phyloP scores from a whole-genome alignment of 2,113 vertebrate species.

The Osmerus mordax region DNA sequence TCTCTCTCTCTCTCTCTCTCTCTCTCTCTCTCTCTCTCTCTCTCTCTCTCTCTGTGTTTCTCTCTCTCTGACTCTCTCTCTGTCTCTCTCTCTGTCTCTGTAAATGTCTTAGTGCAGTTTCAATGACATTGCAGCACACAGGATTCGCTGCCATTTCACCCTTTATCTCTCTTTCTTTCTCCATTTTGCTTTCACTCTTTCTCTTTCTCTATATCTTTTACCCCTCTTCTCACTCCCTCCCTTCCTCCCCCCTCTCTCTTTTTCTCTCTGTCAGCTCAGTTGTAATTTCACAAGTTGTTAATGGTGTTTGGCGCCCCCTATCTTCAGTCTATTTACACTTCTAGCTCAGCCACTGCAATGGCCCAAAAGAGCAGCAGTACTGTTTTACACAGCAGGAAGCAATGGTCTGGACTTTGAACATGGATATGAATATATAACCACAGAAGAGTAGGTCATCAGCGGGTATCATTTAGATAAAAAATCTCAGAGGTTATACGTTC shows the following conservation, averaged over 20 bases:
- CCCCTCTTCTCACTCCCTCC: neutral
- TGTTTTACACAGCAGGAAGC: too few species aligned
- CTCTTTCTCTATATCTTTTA: neutral
- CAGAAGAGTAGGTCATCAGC: neutral
- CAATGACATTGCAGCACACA: too few species aligned
- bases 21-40: slow-evolving; percentile 9
- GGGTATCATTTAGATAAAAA: neutral
- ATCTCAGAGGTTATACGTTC: too few species aligned
- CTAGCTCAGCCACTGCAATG: slow-evolving; percentile 45
- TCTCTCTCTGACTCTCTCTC: neutral
- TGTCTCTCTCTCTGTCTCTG: neutral
- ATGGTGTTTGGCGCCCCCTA: slow-evolving; percentile 44
- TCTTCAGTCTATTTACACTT: slow-evolving; percentile 19
- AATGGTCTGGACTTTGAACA: too few species aligned
- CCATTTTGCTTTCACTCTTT: slow-evolving; percentile 18
- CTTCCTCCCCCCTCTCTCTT: neutral
- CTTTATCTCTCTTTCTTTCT: slow-evolving; percentile 13
- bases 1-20: neutral
- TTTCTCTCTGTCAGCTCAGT: neutral
- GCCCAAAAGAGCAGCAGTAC: slow-evolving; percentile 20
- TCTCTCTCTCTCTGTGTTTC: neutral
- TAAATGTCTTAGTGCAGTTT: too few species aligned
- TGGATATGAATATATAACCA: neutral
- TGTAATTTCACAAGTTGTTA: neutral
- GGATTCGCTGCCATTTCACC: neutral